Evolutionary conservation across 2,888 invertebrate species (phyloP).

Genomic region (Dryocosmus kuriphilus): DNA sequence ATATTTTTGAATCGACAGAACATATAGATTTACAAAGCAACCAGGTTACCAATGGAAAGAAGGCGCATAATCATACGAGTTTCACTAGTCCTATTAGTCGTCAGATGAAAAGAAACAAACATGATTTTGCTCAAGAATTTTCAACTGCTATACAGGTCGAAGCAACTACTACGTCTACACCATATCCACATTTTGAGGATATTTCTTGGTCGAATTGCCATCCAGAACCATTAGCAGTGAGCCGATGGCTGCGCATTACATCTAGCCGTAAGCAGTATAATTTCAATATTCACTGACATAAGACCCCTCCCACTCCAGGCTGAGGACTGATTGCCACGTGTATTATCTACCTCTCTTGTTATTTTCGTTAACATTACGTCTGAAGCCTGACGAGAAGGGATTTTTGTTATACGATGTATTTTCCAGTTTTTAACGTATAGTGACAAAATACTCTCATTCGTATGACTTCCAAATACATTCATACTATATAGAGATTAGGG

Average conservation of each 20-base stretch:
- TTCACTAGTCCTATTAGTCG: conserved; percentile 57
- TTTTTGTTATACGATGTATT: conserved; percentile 44
- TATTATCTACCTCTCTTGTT: conserved; percentile 58
- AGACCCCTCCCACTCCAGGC: conserved; percentile 77
- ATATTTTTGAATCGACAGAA: conserved; percentile 68
- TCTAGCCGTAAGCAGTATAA: conserved; percentile 77
- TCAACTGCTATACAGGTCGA: conserved; percentile 72
- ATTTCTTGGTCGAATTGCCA: conserved; percentile 76
- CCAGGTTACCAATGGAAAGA: conserved; percentile 68
- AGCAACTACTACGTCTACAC: conserved; percentile 72
- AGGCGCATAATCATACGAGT: conserved; percentile 63
- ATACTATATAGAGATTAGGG: conserved; percentile 26
- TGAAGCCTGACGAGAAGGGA: conserved; percentile 70
- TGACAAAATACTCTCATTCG: conserved; percentile 19
- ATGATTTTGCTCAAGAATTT: conserved; percentile 68
- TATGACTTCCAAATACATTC: conserved; percentile 30
- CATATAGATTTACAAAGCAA: conserved; percentile 61
- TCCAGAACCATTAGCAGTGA: conserved; percentile 76
- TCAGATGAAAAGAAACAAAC: conserved; percentile 66
- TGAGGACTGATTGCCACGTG: conserved; percentile 64
- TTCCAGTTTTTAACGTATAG: conserved; percentile 13
- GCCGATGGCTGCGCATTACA: conserved; percentile 75
- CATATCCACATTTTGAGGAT: conserved; percentile 73
- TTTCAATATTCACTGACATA: conserved; percentile 77
- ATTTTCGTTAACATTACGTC: conserved; percentile 56